phyloP scores from a whole-genome alignment of 2,113 vertebrate genomes.

The Girardinichthys multiradiatus region DNA sequence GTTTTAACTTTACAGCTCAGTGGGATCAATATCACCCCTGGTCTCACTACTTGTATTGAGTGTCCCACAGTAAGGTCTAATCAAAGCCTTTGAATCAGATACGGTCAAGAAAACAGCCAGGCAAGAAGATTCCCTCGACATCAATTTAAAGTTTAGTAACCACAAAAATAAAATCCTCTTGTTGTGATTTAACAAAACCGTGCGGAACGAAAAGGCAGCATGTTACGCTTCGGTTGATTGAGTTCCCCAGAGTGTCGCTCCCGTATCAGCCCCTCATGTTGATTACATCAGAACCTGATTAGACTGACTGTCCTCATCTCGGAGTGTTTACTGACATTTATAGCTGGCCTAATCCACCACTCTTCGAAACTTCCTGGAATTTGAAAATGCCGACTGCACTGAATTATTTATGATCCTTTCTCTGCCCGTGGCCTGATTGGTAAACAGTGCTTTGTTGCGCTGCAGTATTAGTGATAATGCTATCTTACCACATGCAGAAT shows the following conservation, averaged over 20 bases:
- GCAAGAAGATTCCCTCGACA: conserved; percentile 32
- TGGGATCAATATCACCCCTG: conserved; percentile 45
- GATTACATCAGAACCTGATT: conserved; percentile 64
- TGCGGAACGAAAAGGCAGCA: conserved; percentile 1
- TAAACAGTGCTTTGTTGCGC: conserved; percentile 52
- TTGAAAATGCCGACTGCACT: conserved; percentile 51
- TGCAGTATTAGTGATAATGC: conserved; percentile 26
- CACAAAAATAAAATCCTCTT: conserved; percentile 42
- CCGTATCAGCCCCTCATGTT: conserved; percentile 52
- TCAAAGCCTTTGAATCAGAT: conserved; percentile 35
- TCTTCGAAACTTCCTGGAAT: conserved; percentile 64
- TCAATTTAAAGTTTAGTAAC: conserved; percentile 40
- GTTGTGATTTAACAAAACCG: conserved; percentile 37
- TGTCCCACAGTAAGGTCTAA: conserved; percentile 31
- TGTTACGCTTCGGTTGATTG: conserved; percentile 36
- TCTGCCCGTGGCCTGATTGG: conserved; percentile 51
- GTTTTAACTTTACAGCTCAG: conserved; percentile 40
- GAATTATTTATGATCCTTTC: conserved; percentile 67
- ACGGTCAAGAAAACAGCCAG: conserved; percentile 35
- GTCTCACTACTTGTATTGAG: conserved; percentile 5
- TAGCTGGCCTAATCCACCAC: conserved; percentile 30
- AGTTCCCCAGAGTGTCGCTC: conserved; percentile 44
- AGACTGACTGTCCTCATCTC: conserved; percentile 49
- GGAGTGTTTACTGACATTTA: conserved; percentile 69
- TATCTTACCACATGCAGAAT: conserved; percentile 19